Percentiles rank a stretch among this genome's conserved stretches.
Conservation (phyloP, 2,797 vertebrate genomes). For the Sebastes wilsoni region DNA sequence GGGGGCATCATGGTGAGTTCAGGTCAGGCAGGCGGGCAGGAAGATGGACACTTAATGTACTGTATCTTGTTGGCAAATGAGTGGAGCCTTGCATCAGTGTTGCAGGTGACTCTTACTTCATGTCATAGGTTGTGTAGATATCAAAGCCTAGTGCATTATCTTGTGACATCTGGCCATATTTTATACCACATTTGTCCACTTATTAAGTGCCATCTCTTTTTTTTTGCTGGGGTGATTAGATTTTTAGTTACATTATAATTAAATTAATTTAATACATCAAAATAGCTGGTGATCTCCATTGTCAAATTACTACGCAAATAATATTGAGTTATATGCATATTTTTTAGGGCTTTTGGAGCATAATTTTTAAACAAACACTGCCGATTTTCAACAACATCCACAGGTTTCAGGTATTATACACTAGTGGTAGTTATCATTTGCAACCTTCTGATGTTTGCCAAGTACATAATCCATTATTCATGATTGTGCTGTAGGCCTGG, state of each 20-base stretch:
- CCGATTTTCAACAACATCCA: not conserved
- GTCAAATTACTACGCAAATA: not conserved
- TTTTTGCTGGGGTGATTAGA: not conserved
- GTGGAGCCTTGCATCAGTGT: not conserved
- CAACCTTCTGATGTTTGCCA: not conserved
- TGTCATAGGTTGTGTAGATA: not conserved
- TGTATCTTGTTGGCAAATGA: not conserved
- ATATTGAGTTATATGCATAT: not conserved
- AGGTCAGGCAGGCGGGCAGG: not conserved
- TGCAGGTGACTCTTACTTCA: not conserved
- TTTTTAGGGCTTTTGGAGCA: not conserved
- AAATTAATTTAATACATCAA: not conserved
- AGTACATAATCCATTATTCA: not conserved
- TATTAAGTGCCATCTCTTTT: not conserved
- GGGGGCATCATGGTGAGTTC: slow-evolving; percentile 4
- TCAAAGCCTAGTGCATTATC: not conserved
- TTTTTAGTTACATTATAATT: not conserved
- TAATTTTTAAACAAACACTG: not conserved
- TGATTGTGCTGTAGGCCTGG: not conserved
- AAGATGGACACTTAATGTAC: not conserved
- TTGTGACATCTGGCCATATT: not conserved
- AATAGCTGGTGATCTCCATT: not conserved
- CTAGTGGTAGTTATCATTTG: not conserved
- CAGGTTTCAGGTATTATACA: not conserved
- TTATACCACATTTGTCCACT: not conserved